A percentile compares a stretch with the other conserved stretches of the same genome.
phyloP scores from a whole-genome alignment of 1,140 invertebrate genomes.

The Contarinia nasturtii region DNA sequence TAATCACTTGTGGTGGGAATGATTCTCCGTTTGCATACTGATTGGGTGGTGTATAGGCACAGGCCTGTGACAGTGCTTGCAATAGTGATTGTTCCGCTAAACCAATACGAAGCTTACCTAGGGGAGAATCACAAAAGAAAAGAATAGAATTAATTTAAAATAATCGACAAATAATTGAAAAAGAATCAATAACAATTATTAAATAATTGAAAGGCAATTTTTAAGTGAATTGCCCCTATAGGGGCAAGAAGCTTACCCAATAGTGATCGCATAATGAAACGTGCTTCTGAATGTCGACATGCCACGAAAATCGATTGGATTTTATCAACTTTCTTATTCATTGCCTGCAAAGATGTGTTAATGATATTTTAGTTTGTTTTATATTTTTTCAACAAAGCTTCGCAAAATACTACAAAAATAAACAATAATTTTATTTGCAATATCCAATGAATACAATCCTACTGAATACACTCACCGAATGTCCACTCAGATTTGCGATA shows the following conservation, averaged over 20 bases:
- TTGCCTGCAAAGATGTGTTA: constrained; percentile 32
- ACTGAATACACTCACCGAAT: constrained; percentile 6
- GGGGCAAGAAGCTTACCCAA: too few species aligned
- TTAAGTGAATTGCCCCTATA: too few species aligned
- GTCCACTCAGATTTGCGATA: constrained; percentile 74
- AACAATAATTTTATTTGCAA: constrained; percentile 1
- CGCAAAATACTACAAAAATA: not conserved
- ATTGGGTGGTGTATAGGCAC: constrained; percentile 45
- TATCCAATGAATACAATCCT: constrained; percentile 2
- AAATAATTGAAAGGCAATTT: too few species aligned
- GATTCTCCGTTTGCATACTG: constrained; percentile 25
- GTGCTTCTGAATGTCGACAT: constrained; percentile 75
- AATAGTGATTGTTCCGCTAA: constrained; percentile 93
- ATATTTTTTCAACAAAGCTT: not conserved
- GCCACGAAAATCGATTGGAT: constrained; percentile 86
- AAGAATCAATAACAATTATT: too few species aligned
- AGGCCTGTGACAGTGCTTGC: constrained; percentile 76
- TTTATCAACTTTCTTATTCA: constrained; percentile 77
- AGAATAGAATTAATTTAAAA: too few species aligned
- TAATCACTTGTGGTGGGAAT: constrained; percentile 42
- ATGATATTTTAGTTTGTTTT: too few species aligned
- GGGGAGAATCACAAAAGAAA: too few species aligned
- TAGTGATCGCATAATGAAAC: constrained; percentile 64
- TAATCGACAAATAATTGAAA: too few species aligned
- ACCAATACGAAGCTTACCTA: constrained; percentile 92